Conservation (phyloP, 2,113 vertebrate species). For the Ariopsis seemanni region DNA sequence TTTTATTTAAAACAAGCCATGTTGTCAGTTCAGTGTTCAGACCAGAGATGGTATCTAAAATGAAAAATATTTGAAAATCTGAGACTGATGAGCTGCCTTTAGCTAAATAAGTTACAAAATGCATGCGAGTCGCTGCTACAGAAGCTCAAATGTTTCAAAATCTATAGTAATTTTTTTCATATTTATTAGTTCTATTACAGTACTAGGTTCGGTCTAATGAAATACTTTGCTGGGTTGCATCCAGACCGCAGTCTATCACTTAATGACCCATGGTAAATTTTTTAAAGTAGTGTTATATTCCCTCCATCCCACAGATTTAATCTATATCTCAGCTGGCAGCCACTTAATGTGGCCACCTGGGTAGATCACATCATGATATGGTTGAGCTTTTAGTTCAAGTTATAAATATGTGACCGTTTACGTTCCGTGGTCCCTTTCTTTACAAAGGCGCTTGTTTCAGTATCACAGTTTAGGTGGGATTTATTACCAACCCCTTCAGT, state of each 20-base stretch:
- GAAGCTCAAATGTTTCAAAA: too few relatives aligned
- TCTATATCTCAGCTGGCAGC: conserved; percentile 6
- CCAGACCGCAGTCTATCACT: neutral
- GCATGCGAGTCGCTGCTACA: neutral
- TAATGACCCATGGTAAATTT: neutral
- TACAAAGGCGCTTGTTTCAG: neutral
- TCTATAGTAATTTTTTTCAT: neutral
- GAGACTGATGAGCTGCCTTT: neutral
- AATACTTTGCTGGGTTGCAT: neutral
- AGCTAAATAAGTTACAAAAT: neutral
- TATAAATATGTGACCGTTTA: conserved; percentile 5
- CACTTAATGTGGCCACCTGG: conserved; percentile 12
- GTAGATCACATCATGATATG: neutral
- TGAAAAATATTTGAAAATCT: neutral
- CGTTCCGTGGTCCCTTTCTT: neutral
- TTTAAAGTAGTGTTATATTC: neutral
- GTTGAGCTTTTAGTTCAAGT: neutral
- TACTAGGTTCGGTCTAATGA: neutral
- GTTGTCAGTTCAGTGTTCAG: neutral
- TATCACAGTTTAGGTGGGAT: neutral
- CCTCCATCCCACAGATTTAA: neutral
- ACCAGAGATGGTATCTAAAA: neutral
- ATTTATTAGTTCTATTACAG: neutral
- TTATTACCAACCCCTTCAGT: conserved; percentile 12
- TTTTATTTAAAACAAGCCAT: neutral